Conservation (phyloP, 2,797 vertebrate species). For the Microctenopoma lineatum region DNA sequence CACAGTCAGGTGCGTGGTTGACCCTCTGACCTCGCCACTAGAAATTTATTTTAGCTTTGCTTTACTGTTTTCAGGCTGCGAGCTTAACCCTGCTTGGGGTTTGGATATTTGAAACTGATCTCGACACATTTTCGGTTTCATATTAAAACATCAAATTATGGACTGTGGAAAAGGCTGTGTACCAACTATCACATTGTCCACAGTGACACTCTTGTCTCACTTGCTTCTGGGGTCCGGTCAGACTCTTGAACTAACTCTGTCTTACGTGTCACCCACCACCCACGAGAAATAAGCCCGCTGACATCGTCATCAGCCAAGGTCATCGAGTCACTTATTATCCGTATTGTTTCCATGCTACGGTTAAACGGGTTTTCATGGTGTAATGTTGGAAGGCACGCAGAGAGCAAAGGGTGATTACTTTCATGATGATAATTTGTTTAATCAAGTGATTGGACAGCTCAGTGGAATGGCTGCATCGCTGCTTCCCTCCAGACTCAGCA, state of each 20-base stretch:
- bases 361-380: conserved; percentile 59
- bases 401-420: conserved; percentile 65
- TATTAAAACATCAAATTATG: neutral
- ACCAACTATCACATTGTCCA: neutral
- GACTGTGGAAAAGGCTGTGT: neutral
- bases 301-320: conserved; percentile 60
- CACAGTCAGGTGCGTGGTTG: conserved; percentile 32
- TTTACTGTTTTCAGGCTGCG: neutral
- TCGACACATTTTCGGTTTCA: neutral
- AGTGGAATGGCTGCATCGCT: conserved; percentile 42
- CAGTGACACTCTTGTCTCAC: neutral
- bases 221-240: neutral
- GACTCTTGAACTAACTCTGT: neutral
- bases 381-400: conserved; percentile 46
- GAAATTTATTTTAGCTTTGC: conserved; percentile 23
- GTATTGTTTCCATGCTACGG: conserved; percentile 41
- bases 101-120: conserved; percentile 4
- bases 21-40: conserved; percentile 41
- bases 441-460: conserved; percentile 63
- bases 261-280: neutral
- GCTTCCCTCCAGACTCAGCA: conserved; percentile 28
- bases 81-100: neutral
- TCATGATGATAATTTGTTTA: conserved; percentile 71
- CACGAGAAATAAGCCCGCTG: conserved; percentile 19
- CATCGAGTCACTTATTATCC: conserved; percentile 51